Percentiles rank a stretch among this genome's conserved stretches.
Conservation (phyloP, 2,888 invertebrate genomes). For the Pherbina coryleti region DNA sequence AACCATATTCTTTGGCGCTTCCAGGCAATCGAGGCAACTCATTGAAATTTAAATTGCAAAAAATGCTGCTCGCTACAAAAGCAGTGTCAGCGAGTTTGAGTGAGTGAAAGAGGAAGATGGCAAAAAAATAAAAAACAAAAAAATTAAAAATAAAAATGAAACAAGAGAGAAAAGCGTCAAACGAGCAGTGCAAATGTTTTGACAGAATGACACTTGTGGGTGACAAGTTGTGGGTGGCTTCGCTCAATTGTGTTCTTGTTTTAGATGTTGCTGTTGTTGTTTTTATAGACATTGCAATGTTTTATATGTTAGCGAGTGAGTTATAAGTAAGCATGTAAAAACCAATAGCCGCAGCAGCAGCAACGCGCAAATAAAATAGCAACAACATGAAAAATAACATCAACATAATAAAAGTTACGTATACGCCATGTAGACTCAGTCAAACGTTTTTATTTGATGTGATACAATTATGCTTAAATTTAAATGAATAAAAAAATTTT, state of each 20-base stretch:
- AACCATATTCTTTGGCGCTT: neutral
- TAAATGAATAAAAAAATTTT: no score
- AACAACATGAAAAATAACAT: no score
- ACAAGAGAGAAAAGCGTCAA: neutral
- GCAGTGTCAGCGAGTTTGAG: neutral
- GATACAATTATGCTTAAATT: no score
- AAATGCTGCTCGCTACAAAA: neutral
- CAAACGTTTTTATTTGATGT: no score
- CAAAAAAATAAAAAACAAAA: neutral
- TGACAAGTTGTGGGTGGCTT: neutral
- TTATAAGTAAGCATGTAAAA: no score
- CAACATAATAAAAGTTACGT: no score
- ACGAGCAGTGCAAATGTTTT: constrained; percentile 11
- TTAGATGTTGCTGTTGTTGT: no score
- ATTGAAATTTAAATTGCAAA: constrained; percentile 20
- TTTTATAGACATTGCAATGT: no score
- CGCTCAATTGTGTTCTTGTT: neutral
- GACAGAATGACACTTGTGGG: constrained; percentile 13
- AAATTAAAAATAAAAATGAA: neutral
- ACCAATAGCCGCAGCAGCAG: no score
- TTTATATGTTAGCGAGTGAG: no score
- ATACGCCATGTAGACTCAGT: no score
- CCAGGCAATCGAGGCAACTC: neutral
- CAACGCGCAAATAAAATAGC: no score
- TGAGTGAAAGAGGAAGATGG: neutral